Evolutionary conservation across 2,888 invertebrate genomes (phyloP).

Genomic region (Apotomis turbidana): DNA sequence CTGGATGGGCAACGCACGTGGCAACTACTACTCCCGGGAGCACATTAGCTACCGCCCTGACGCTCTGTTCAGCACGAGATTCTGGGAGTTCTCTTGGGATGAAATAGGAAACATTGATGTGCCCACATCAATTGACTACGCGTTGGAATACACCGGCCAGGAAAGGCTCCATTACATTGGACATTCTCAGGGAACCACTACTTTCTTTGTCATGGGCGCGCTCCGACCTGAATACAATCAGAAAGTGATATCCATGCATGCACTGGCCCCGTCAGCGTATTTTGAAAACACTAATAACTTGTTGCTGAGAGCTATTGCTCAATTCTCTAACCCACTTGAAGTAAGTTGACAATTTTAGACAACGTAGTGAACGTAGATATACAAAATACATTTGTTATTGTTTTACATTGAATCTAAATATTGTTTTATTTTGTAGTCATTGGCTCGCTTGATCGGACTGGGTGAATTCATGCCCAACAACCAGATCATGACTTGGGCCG

Average conservation of each 20-base stretch:
- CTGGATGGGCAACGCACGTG: slow-evolving; percentile 93
- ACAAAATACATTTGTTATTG: too few relatives aligned
- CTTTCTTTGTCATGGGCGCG: slow-evolving; percentile 87
- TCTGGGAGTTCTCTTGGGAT: slow-evolving; percentile 91
- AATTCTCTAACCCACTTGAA: slow-evolving; percentile 63
- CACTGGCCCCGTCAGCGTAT: slow-evolving; percentile 88
- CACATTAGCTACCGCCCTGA: slow-evolving; percentile 78
- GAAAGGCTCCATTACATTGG: slow-evolving; percentile 89
- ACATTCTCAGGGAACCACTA: slow-evolving; percentile 89
- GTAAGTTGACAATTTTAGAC: slow-evolving; percentile 59
- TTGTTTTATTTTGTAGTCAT: slow-evolving; percentile 52
- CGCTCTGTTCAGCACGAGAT: slow-evolving; percentile 64
- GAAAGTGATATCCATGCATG: slow-evolving; percentile 87
- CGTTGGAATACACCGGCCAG: slow-evolving; percentile 82
- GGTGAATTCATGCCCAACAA: slow-evolving; percentile 87
- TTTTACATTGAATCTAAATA: too few relatives aligned
- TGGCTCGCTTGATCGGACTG: slow-evolving; percentile 75
- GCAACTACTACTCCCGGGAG: slow-evolving; percentile 86
- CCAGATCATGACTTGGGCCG: slow-evolving; percentile 78
- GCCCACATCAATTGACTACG: slow-evolving; percentile 91
- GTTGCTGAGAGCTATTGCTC: slow-evolving; percentile 74
- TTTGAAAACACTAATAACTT: slow-evolving; percentile 82
- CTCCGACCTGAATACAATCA: slow-evolving; percentile 86
- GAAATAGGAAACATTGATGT: slow-evolving; percentile 91
- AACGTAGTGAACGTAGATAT: too few relatives aligned